Conservation (phyloP, 2,797 vertebrate species). For the Xerus rutilus region DNA sequence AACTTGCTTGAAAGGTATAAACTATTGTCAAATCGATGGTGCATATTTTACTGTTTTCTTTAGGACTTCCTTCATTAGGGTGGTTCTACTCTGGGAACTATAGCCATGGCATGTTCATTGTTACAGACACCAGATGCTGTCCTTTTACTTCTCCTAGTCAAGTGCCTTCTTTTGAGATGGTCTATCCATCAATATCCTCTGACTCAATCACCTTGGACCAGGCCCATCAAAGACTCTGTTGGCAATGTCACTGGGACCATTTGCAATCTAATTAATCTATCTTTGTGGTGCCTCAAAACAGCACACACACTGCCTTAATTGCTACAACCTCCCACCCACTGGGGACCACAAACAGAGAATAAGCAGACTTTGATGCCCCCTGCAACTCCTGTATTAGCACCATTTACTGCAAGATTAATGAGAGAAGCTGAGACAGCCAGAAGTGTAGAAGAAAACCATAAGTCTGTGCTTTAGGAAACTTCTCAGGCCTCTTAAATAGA, state of each 20-base stretch:
- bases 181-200: slow-evolving; percentile 49
- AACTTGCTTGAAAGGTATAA: not conserved
- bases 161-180: not conserved
- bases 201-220: slow-evolving; percentile 62
- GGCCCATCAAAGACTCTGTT: slow-evolving; percentile 66
- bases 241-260: slow-evolving; percentile 71
- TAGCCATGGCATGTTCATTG: not conserved
- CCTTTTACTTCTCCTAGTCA: not conserved
- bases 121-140: not conserved
- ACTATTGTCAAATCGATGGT: not conserved
- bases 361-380: slow-evolving; percentile 69
- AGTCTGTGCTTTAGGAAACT: slow-evolving; percentile 35
- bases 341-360: slow-evolving; percentile 78
- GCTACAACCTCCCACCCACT: slow-evolving; percentile 72
- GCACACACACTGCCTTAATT: slow-evolving; percentile 71
- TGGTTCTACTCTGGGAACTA: not conserved
- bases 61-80: not conserved
- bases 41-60: not conserved
- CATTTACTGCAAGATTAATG: slow-evolving; percentile 82
- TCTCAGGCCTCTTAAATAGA: slow-evolving; percentile 3
- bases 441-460: slow-evolving; percentile 10
- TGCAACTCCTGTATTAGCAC: slow-evolving; percentile 69
- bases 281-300: slow-evolving; percentile 64
- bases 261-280: slow-evolving; percentile 76
- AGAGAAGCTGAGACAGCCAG: slow-evolving; percentile 71